phyloP scores from a whole-genome alignment of 2,888 invertebrate genomes.

The Neoitamus cyanurus region DNA sequence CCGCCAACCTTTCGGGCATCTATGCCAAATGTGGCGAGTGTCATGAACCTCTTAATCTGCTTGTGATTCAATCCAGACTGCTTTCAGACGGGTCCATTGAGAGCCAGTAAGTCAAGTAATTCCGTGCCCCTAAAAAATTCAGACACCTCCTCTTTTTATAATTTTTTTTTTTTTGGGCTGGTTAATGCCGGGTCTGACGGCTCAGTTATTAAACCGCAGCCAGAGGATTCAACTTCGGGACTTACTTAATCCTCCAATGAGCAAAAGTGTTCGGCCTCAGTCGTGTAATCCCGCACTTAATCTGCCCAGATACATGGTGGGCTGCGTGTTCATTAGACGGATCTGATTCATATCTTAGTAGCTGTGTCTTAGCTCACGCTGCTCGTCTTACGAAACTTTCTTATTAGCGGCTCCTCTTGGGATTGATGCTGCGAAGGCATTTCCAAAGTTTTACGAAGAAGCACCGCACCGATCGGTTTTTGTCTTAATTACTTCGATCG shows the following conservation, averaged over 20 bases:
- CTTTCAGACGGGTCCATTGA: not conserved
- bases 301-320: not conserved
- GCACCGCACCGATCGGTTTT: not conserved
- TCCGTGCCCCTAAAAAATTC: not conserved
- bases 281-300: slow-evolving; percentile 20
- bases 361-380: not conserved
- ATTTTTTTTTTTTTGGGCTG: not conserved
- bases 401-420: not conserved
- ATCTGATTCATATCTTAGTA: not conserved
- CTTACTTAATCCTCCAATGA: not conserved
- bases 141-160: not conserved
- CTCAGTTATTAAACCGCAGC: not conserved
- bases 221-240: not conserved
- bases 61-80: not conserved
- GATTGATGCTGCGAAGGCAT: not conserved
- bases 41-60: not conserved
- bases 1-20: not conserved
- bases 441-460: not conserved
- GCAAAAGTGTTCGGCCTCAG: not conserved
- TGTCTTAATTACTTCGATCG: not conserved
- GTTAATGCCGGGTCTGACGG: not conserved
- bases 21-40: not conserved
- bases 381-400: slow-evolving; percentile 1
- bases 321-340: not conserved
- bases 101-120: not conserved